Conservation (phyloP, 2,113 vertebrate species). For the Halcyon malimbica region DNA sequence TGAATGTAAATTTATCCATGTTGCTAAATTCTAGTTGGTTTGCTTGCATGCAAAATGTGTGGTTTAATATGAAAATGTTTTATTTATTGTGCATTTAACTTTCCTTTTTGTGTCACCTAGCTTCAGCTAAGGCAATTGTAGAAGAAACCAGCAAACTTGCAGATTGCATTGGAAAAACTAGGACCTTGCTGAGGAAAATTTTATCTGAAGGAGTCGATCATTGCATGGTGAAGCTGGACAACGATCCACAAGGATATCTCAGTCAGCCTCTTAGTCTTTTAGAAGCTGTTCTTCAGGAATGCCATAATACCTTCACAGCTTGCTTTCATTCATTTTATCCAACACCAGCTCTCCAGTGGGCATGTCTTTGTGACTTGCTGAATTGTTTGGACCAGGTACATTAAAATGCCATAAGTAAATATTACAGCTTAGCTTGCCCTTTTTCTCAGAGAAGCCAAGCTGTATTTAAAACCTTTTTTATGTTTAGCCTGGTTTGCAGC, state of each 20-base stretch:
- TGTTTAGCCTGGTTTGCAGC: not conserved
- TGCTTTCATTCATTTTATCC: slow-evolving; percentile 99
- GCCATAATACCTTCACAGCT: slow-evolving; percentile 97
- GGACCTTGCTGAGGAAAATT: slow-evolving; percentile 95
- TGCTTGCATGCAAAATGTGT: not conserved
- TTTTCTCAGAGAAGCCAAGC: not conserved
- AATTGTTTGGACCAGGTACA: slow-evolving; percentile 98
- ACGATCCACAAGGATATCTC: slow-evolving; percentile 95
- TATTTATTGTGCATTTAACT: not conserved
- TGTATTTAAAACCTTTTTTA: not conserved
- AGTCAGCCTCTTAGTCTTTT: slow-evolving; percentile 93
- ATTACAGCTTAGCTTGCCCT: not conserved
- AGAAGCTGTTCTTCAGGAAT: slow-evolving; percentile 96
- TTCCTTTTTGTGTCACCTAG: slow-evolving; percentile 67
- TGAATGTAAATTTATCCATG: not conserved
- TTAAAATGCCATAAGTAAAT: not conserved
- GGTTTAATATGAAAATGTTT: not conserved
- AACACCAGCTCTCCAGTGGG: slow-evolving; percentile 96
- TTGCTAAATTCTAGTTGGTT: not conserved
- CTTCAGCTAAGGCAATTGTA: slow-evolving; percentile 91
- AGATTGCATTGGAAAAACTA: slow-evolving; percentile 97
- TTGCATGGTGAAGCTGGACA: slow-evolving; percentile 95
- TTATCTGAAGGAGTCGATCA: slow-evolving; percentile 97
- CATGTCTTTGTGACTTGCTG: slow-evolving; percentile 95
- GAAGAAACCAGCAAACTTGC: slow-evolving; percentile 98